Conservation (phyloP, 2,888 invertebrate genomes). For the Caenorhabditis sp. region DNA sequence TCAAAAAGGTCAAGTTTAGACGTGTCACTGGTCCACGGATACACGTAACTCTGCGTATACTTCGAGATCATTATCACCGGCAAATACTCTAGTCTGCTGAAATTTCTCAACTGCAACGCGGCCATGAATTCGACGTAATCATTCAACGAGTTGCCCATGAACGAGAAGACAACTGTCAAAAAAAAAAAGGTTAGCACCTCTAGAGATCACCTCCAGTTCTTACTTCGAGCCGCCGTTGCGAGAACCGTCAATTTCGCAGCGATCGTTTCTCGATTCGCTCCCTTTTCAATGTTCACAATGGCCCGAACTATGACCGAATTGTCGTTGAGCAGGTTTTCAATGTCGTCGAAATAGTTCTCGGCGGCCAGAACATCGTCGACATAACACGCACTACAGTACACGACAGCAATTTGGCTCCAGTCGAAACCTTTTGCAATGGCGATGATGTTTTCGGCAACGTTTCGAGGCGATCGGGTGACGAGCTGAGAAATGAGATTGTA, state of each 20-base stretch:
- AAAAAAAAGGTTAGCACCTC: neutral
- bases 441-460: slow-evolving; percentile 39
- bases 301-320: slow-evolving; percentile 11
- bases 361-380: neutral
- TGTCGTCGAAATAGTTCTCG: neutral
- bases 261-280: slow-evolving; percentile 13
- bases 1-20: slow-evolving; percentile 18
- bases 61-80: slow-evolving; percentile 42
- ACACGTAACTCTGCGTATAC: slow-evolving; percentile 6
- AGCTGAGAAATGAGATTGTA: slow-evolving; percentile 18
- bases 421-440: slow-evolving; percentile 35
- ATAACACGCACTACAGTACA: neutral
- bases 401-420: slow-evolving; percentile 30
- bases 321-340: neutral
- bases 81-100: slow-evolving; percentile 39
- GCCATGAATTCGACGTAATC: slow-evolving; percentile 37
- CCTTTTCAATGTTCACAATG: slow-evolving; percentile 9
- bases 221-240: slow-evolving; percentile 22
- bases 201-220: no score
- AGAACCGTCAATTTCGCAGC: slow-evolving; percentile 2
- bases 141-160: slow-evolving; percentile 45
- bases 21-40: slow-evolving; percentile 23
- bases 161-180: slow-evolving; percentile 43
- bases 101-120: slow-evolving; percentile 33
- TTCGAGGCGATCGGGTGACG: slow-evolving; percentile 36